Evolutionary conservation across 2,113 vertebrate species (phyloP), one percentile per base, ranked within the genome.

Genomic region (Pseudorhombus dupliciocellatus): DNA sequence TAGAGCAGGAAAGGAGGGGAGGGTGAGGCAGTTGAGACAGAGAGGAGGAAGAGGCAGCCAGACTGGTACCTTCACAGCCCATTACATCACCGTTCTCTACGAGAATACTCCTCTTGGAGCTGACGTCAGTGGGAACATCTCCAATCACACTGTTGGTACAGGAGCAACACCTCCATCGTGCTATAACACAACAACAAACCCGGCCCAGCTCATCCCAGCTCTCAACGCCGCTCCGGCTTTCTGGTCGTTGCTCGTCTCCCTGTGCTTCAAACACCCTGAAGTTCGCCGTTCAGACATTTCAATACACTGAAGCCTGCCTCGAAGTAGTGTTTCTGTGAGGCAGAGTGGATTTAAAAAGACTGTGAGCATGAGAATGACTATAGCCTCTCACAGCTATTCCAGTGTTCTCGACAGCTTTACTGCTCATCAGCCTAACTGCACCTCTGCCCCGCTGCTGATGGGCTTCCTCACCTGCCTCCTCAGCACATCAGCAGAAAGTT

Each of bases 81-180:
- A 91, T 92, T 91, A 92, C 90, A 90, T 92, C 90, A 92, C 74
- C 53, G 84, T 70, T 84, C 67, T 88, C 79, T 58, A 51, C 80
- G 77, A 90, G 80, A 90, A 86, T 70, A 69, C 88, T 84, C 74
- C 83, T 89, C 69, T 73, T 60, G 6, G 20, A 37, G 75, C 82
- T 86, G 87, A 90, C 89, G 81, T 92, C 89, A 90, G 80, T 79
- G 80, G 73, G 75, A 90, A 85, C 77, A 60, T 79, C 86, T 88
- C 87, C 85, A 87, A 85, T 84, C 70, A 70, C 73, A 83, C 66
- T 73, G 77, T 73, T 83, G 72, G 77, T 81, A 73, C 60, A 81
- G 69, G 73, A 86, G 83, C 73, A 77, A 76, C 84, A 89, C 84
- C 81, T 81, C 80, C 79, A 67, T 83, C 70, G 53, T 76, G 79